Evolutionary conservation across 2,797 vertebrate species (phyloP).

Genomic region (Menidia menidia): DNA sequence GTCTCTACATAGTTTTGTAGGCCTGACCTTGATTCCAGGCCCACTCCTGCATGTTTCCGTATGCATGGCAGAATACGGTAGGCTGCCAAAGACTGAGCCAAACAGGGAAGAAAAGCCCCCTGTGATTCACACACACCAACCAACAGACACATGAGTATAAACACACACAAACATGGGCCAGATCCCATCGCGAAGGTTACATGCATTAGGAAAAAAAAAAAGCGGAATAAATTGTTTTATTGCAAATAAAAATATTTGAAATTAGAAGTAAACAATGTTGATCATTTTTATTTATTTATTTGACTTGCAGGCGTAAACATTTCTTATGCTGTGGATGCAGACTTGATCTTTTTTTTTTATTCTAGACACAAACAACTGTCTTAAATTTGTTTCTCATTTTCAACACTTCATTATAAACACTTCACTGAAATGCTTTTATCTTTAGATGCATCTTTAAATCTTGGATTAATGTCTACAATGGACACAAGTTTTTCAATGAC

Average conservation of each 20-base stretch:
- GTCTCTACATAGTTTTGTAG: conserved; percentile 76
- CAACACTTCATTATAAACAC: no score
- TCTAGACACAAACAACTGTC: no score
- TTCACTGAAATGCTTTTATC: no score
- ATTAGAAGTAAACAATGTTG: background rate
- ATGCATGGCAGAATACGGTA: conserved; percentile 79
- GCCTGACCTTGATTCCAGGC: conserved; percentile 81
- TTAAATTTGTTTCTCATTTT: no score
- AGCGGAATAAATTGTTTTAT: conserved; percentile 40
- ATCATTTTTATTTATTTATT: background rate
- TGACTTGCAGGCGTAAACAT: background rate
- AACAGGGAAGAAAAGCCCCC: conserved; percentile 73
- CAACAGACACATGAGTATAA: conserved; percentile 56
- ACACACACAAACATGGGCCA: conserved; percentile 57
- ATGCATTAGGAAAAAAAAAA: conserved; percentile 39
- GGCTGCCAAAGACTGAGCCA: conserved; percentile 79
- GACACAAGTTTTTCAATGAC: no score
- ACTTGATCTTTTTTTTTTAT: no score
- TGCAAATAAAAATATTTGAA: background rate
- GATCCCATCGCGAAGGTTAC: conserved; percentile 68
- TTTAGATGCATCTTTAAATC: no score
- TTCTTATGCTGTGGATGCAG: no score
- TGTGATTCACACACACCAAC: conserved; percentile 62
- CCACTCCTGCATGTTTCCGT: conserved; percentile 80
- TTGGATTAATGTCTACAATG: no score